phyloP scores from a whole-genome alignment of 1,140 invertebrate genomes.

The Tetramorium alpestre region DNA sequence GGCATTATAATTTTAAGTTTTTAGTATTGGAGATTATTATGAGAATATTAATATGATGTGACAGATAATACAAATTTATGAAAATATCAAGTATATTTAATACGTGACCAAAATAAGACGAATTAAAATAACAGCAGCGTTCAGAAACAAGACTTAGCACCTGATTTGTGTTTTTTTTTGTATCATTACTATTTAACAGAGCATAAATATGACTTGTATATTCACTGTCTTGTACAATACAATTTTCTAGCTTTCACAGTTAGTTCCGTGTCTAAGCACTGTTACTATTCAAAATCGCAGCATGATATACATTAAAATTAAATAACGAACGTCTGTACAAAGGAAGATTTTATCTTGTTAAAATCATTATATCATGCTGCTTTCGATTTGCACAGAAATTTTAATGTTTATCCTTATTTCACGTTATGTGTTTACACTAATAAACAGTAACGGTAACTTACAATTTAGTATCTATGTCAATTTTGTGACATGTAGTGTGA shows the following conservation, averaged over 20 bases:
- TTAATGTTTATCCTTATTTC: constrained; percentile 43
- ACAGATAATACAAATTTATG: constrained; percentile 29
- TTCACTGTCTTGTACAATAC: constrained; percentile 14
- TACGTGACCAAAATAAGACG: neutral
- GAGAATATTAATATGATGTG: constrained; percentile 1
- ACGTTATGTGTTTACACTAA: constrained; percentile 1
- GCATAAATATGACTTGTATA: constrained; percentile 43
- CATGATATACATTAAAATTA: constrained; percentile 19
- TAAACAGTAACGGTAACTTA: constrained; percentile 15
- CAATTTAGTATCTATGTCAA: constrained; percentile 9
- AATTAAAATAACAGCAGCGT: constrained; percentile 14
- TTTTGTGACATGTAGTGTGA: constrained; percentile 5
- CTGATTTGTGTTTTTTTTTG: constrained; percentile 24
- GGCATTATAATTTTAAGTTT: constrained; percentile 48
- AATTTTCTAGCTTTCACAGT: constrained; percentile 33
- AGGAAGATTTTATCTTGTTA: constrained; percentile 9
- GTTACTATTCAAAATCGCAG: constrained; percentile 9
- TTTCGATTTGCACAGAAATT: constrained; percentile 31
- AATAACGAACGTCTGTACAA: neutral
- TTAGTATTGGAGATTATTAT: constrained; percentile 10
- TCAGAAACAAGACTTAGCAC: constrained; percentile 18
- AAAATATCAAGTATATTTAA: constrained; percentile 3
- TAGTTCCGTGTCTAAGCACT: neutral
- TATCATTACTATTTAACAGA: constrained; percentile 25
- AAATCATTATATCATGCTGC: constrained; percentile 16